Evolutionary conservation across 2,113 vertebrate species (phyloP).

Genomic region (Strix uralensis): DNA sequence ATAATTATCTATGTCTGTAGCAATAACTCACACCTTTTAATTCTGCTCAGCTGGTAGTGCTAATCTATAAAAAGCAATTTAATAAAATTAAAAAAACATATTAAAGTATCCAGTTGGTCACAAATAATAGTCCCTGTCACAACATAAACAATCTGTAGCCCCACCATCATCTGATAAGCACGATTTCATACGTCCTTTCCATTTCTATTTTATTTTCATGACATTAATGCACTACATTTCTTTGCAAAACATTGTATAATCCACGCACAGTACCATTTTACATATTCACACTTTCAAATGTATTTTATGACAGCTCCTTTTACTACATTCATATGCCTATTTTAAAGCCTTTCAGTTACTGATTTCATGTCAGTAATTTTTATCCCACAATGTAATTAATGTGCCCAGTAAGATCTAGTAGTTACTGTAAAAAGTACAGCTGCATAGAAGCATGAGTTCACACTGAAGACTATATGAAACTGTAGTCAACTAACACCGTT

Average conservation of each 20-base stretch:
- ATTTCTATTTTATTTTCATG: conserved; percentile 14
- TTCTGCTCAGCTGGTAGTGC: neutral
- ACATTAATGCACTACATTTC: neutral
- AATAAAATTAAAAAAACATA: neutral
- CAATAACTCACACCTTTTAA: neutral
- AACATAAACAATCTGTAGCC: neutral
- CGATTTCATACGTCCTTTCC: neutral
- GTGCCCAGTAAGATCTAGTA: neutral
- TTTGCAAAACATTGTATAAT: neutral
- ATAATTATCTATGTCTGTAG: neutral
- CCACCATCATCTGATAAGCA: neutral
- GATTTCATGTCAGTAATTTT: neutral
- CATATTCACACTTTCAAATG: neutral
- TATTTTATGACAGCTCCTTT: neutral
- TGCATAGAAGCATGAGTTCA: neutral
- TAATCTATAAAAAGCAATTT: neutral
- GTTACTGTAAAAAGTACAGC: neutral
- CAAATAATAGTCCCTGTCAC: neutral
- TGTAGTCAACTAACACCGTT: neutral
- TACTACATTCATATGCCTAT: neutral
- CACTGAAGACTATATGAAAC: too few species aligned
- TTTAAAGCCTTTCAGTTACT: neutral
- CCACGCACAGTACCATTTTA: neutral
- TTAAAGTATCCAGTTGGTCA: neutral
- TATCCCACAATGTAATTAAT: neutral